Conservation (phyloP, 2,888 invertebrate genomes). For the Zaprionus lineosus region DNA sequence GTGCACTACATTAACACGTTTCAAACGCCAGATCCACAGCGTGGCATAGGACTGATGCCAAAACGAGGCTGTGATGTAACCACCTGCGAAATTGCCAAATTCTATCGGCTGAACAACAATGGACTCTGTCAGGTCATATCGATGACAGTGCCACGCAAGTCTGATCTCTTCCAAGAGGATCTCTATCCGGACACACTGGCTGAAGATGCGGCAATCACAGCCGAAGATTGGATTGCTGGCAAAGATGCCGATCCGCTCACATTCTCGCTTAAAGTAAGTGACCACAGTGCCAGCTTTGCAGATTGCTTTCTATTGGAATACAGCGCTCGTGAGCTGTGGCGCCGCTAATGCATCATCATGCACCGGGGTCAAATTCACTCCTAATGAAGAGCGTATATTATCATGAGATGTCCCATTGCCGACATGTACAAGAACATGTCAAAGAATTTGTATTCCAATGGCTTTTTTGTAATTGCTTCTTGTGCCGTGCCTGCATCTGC, state of each 20-base stretch:
- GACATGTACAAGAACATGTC: conserved; percentile 1
- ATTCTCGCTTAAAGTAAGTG: conserved; percentile 94
- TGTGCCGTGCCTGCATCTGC: conserved; percentile 11
- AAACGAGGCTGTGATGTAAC: conserved; percentile 97
- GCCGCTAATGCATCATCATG: neutral
- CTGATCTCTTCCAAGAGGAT: conserved; percentile 98
- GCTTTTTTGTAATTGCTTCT: conserved; percentile 33
- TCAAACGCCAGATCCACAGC: conserved; percentile 98
- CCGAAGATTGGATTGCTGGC: conserved; percentile 96
- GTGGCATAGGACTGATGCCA: conserved; percentile 98
- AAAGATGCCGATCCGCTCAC: conserved; percentile 95
- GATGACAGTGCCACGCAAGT: conserved; percentile 99
- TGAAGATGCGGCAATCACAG: conserved; percentile 93
- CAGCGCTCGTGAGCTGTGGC: conserved; percentile 52
- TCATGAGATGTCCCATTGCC: neutral
- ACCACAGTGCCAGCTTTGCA: conserved; percentile 10
- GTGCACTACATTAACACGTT: conserved; percentile 98
- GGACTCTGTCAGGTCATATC: conserved; percentile 94
- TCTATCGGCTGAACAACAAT: conserved; percentile 97
- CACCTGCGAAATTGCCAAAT: conserved; percentile 96
- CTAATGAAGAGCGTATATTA: conserved; percentile 22
- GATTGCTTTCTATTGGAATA: conserved; percentile 66
- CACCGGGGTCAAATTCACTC: conserved; percentile 14
- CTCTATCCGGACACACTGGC: conserved; percentile 97
- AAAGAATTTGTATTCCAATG: conserved; percentile 56